Conservation (phyloP, 2,797 vertebrate species). For the Clarias platycephalus region DNA sequence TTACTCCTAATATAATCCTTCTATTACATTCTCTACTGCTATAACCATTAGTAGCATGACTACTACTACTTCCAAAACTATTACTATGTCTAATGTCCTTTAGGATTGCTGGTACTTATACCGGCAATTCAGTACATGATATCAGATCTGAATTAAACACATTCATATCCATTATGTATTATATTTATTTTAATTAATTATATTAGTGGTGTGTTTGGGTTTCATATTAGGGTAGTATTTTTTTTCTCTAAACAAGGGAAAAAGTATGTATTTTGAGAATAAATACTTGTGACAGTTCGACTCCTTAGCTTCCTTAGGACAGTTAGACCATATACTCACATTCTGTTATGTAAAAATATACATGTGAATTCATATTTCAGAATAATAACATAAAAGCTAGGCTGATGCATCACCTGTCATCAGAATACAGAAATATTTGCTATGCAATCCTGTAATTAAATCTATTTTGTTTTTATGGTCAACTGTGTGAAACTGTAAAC, state of each 20-base stretch:
- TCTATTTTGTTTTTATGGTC: background rate
- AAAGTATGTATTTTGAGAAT: background rate
- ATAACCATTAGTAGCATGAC: background rate
- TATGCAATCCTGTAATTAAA: background rate
- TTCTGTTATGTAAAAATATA: background rate
- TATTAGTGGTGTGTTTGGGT: background rate
- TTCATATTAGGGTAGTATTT: background rate
- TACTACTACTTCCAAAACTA: background rate
- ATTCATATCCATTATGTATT: background rate
- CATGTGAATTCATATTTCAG: background rate
- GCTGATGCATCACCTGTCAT: background rate
- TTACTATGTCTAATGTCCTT: background rate
- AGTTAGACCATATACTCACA: background rate
- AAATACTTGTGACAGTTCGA: too few relatives aligned
- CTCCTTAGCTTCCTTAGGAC: too few relatives aligned
- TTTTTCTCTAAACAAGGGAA: background rate
- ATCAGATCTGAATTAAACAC: background rate
- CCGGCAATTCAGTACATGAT: too few relatives aligned
- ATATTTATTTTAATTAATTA: background rate
- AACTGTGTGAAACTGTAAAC: constrained; percentile 5
- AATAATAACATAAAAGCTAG: background rate
- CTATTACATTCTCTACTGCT: background rate
- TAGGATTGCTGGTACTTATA: background rate
- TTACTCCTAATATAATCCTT: background rate
- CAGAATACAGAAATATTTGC: background rate